Conservation (phyloP, 2,888 invertebrate species). For the Acronicta psi region DNA sequence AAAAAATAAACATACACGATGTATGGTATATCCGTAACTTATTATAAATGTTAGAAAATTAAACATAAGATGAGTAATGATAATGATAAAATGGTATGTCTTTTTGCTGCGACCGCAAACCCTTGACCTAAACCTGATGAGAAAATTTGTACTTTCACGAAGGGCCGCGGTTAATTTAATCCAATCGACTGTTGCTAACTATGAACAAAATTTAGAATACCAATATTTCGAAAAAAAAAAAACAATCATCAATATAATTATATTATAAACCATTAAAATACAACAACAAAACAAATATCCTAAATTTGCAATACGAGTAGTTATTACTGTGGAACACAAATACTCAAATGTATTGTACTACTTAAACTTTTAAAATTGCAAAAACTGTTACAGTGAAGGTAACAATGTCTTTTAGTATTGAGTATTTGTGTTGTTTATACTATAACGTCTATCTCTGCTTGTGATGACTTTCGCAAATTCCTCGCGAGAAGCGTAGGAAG, state of each 20-base stretch:
- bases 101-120: constrained; percentile 73
- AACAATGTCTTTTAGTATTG: constrained; percentile 76
- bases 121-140: constrained; percentile 81
- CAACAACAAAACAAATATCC: constrained; percentile 87
- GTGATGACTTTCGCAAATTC: constrained; percentile 57
- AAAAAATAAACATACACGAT: constrained; percentile 69
- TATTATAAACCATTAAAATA: constrained; percentile 87
- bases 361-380: constrained; percentile 61
- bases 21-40: constrained; percentile 63
- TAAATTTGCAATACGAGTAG: constrained; percentile 69
- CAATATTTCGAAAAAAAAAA: constrained; percentile 65
- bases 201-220: constrained; percentile 67
- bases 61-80: constrained; percentile 66
- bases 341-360: constrained; percentile 78
- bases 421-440: constrained; percentile 84
- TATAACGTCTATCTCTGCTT: constrained; percentile 50
- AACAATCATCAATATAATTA: constrained; percentile 81
- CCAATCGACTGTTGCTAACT: constrained; percentile 58
- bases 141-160: constrained; percentile 86
- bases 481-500: constrained; percentile 61
- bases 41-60: constrained; percentile 60
- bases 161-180: constrained; percentile 66
- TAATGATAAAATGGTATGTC: constrained; percentile 72
- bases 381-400: constrained; percentile 66
- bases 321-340: constrained; percentile 80